Percentiles rank a stretch among this genome's conserved stretches.
These are phyloP conservation scores for Phataginus tetradactyla DNA, from an alignment of 2,797 vertebrate genomes.

Conservation along the genomic window DNA sequence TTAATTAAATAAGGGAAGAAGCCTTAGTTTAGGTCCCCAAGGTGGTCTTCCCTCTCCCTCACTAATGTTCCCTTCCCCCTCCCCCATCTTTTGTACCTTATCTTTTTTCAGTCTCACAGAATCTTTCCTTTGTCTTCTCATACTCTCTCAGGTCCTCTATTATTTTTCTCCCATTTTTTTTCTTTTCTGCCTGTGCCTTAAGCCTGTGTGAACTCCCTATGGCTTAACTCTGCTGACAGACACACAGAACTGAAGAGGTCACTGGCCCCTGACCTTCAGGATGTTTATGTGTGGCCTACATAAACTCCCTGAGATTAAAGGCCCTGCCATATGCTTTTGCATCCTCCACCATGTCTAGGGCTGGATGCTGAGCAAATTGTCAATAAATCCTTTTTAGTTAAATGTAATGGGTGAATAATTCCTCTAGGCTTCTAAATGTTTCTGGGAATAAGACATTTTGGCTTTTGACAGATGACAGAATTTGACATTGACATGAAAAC, in stretches of 20 bases:
- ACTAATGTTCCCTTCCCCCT: neutral
- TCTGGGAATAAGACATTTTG: slow-evolving; percentile 44
- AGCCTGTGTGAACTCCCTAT: neutral
- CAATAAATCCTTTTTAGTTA: slow-evolving; percentile 25
- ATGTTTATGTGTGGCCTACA: slow-evolving; percentile 11
- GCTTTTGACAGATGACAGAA: slow-evolving; percentile 8
- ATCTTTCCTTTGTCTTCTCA: neutral
- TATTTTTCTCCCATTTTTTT: neutral
- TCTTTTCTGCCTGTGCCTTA: neutral
- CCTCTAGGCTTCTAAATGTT: slow-evolving; percentile 8
- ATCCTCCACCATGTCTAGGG: neutral
- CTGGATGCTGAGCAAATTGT: neutral
- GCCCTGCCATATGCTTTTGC: neutral
- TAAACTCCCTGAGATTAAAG: slow-evolving; percentile 38
- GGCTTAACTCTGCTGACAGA: slow-evolving; percentile 37
- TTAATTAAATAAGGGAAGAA: neutral
- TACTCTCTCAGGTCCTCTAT: neutral
- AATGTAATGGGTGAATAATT: slow-evolving; percentile 3
- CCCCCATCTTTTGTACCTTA: neutral
- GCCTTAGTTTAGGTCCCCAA: neutral
- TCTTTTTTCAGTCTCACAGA: neutral
- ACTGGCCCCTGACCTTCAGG: neutral
- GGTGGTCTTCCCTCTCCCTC: neutral
- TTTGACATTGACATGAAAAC: slow-evolving; percentile 39
- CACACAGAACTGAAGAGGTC: neutral